Percentiles rank a stretch among this genome's conserved stretches.
Evolutionary conservation across 2,113 vertebrate genomes (phyloP).

Genomic region (Dromiciops gliroides): DNA sequence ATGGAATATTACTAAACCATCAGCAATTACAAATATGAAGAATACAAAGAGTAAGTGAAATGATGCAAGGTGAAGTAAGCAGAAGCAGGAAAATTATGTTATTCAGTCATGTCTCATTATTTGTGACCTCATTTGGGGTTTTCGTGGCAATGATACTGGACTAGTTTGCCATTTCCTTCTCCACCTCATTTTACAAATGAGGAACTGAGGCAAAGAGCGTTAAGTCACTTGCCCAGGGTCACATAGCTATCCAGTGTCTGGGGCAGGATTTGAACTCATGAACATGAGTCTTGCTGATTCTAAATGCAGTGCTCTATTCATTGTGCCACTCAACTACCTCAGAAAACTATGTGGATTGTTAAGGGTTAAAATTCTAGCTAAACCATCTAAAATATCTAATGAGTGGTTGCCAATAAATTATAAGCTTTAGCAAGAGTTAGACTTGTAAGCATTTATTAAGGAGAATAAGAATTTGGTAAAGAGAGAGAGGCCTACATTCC

Average conservation of each 20-base stretch:
- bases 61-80: background rate
- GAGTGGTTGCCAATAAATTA: too few relatives aligned
- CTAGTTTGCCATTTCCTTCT: background rate
- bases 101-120: background rate
- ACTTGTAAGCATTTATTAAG: too few relatives aligned
- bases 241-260: background rate
- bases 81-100: background rate
- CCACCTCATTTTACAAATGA: background rate
- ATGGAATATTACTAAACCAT: background rate
- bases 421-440: too few relatives aligned
- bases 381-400: too few relatives aligned
- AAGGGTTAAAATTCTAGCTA: too few relatives aligned
- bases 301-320: too few relatives aligned
- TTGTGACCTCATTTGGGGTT: background rate
- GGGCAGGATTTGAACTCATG: background rate
- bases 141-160: background rate
- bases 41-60: background rate
- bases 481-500: too few relatives aligned
- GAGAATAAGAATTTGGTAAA: too few relatives aligned
- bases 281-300: background rate
- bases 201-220: background rate
- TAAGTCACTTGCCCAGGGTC: background rate
- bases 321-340: too few relatives aligned
- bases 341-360: background rate
- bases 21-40: background rate